A percentile compares a stretch with the other conserved stretches of the same genome.
phyloP scores from a whole-genome alignment of 2,797 vertebrate genomes.

The Urosaurus nigricauda region DNA sequence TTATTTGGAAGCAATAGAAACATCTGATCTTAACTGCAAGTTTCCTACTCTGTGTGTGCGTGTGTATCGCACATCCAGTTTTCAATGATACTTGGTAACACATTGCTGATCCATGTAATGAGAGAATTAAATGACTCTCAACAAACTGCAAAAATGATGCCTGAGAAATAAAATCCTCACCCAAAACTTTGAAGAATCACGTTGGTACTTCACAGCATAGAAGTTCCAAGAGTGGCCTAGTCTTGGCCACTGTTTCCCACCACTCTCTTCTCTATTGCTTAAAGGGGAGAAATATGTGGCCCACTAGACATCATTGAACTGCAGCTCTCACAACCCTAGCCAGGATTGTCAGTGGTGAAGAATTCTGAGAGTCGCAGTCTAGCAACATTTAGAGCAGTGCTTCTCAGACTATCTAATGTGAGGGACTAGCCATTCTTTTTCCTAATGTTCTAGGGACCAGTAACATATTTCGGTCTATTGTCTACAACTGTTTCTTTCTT shows the following conservation, averaged over 20 bases:
- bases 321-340: too few species aligned
- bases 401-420: too few species aligned
- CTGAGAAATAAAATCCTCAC: neutral
- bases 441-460: too few species aligned
- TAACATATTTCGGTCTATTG: too few species aligned
- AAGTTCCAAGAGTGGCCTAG: neutral
- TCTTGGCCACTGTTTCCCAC: neutral
- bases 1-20: constrained; percentile 33
- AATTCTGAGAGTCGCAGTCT: too few species aligned
- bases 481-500: too few species aligned
- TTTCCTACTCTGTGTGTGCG: constrained; percentile 52
- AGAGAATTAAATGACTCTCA: neutral
- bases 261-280: neutral
- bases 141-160: neutral
- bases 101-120: constrained; percentile 25
- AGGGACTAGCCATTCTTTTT: too few species aligned
- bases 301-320: too few species aligned
- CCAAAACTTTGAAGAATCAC: neutral
- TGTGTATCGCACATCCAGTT: constrained; percentile 49
- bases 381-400: too few species aligned
- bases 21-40: constrained; percentile 51
- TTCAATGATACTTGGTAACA: constrained; percentile 47
- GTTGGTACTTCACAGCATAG: neutral
- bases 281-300: too few species aligned
- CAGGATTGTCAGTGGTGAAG: too few species aligned